These are phyloP conservation scores for Pachliopta kotzebuea DNA, from an alignment of 2,888 invertebrate genomes.

Conservation along the genomic window DNA sequence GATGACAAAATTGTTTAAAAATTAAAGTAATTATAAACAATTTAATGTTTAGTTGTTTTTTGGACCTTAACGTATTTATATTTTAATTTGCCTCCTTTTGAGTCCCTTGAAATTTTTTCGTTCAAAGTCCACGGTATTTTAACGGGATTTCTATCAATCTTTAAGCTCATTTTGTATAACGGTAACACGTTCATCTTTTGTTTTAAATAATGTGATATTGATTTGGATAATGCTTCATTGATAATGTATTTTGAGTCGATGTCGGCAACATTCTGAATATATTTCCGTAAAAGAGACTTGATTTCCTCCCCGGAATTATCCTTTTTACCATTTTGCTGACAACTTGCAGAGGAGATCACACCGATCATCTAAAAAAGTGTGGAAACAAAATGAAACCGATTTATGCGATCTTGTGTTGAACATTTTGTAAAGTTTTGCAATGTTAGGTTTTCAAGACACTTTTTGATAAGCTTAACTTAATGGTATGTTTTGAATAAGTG, in stretches of 20 bases:
- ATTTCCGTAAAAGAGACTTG: slow-evolving; percentile 46
- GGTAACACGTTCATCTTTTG: slow-evolving; percentile 60
- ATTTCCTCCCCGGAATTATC: slow-evolving; percentile 40
- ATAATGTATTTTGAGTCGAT: slow-evolving; percentile 55
- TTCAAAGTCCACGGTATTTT: slow-evolving; percentile 63
- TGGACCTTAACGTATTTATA: slow-evolving; percentile 39
- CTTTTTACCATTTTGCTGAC: slow-evolving; percentile 39
- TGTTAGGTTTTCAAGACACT: no score
- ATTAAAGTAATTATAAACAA: not conserved
- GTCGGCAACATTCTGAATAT: slow-evolving; percentile 54
- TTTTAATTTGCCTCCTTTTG: slow-evolving; percentile 32
- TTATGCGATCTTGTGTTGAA: no score
- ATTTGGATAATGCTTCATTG: slow-evolving; percentile 52
- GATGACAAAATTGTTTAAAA: no score
- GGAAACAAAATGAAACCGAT: no score
- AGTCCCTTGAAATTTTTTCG: slow-evolving; percentile 32
- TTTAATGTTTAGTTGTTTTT: slow-evolving; percentile 7
- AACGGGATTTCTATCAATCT: slow-evolving; percentile 60
- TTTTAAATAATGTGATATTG: slow-evolving; percentile 53
- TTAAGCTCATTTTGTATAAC: slow-evolving; percentile 58
- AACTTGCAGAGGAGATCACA: slow-evolving; percentile 34
- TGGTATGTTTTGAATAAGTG: no score
- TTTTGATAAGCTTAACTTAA: no score
- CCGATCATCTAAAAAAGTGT: slow-evolving; percentile 35
- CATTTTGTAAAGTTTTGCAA: no score